Evolutionary conservation across 2,113 vertebrate genomes (phyloP), one percentile per base, ranked within the genome.

Genomic region (Accipiter virgatus): DNA sequence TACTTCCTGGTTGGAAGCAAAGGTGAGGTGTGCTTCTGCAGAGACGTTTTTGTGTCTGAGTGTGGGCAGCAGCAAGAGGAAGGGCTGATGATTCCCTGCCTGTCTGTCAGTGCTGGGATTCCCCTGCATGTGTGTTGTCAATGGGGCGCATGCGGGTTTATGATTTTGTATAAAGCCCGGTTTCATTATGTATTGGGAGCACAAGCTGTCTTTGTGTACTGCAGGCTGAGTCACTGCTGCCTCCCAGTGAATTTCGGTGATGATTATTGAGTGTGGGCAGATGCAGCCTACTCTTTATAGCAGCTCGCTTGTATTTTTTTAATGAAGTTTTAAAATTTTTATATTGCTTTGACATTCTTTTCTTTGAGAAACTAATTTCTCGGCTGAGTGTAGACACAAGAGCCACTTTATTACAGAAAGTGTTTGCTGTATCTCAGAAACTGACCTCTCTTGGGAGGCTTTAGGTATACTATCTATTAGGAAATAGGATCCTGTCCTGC

Each of bases 161-260:
- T 55, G 90, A 9, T 42, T 91, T 58, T 53, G 72, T 80, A 53
- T 58, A 34, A 32, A 90, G 92, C 95, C 61, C 31, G 3, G 43
- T 32, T 92, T 59, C 92, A 9, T 50, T 75, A 38, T 16, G 48
- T 25, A 2, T 42, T 47, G 3, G 73, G 72, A 96, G 77, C 89
- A 47, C 13, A 45, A 34, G 62, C 50, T 88, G 73, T 43, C 61
- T 96, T 53, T 84, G 81, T 74, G 56, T 77, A n/a, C 94, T 45
- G 74, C 93, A 93, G 96, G 36, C 91, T 97, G 94, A 96, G 89
- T 97, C 89, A 95, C 42, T 38, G 36, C 86, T 91, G 94, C 85
- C 79, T 96, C 93, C 79, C 87, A 29, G 94, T 88, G 82, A 96
- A 85, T 96, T 93, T 81, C 0, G 17, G 93, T 81, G 90, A 23